phyloP scores from a whole-genome alignment of 2,113 vertebrate genomes.

The Hepsetus odoe region DNA sequence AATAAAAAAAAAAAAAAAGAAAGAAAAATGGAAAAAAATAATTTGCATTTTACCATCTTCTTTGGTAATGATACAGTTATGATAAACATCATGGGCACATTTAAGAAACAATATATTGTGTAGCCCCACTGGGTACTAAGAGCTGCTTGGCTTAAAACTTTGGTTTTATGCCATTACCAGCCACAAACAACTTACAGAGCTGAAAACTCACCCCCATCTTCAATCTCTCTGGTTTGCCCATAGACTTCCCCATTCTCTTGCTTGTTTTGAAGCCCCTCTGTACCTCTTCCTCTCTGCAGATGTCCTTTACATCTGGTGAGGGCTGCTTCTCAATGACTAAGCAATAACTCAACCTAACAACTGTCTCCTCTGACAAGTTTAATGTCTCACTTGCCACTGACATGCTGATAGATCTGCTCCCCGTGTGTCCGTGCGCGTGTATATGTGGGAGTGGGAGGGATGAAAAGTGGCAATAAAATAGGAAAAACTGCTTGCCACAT shows the following conservation, averaged over 20 bases:
- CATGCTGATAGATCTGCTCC: conserved; percentile 75
- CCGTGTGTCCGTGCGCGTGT: neutral
- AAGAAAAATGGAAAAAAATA: too few species aligned
- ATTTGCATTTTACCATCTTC: neutral
- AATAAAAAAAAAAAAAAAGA: too few species aligned
- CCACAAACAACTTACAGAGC: conserved; percentile 9
- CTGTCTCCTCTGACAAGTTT: conserved; percentile 84
- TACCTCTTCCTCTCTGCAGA: conserved; percentile 78
- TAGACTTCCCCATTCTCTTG: conserved; percentile 31
- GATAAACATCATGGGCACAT: neutral
- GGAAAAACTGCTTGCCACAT: neutral
- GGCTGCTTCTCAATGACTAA: conserved; percentile 74
- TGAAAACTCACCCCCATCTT: neutral
- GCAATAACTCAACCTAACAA: conserved; percentile 84
- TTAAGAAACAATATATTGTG: neutral
- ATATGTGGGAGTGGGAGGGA: neutral
- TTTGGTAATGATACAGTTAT: too few species aligned
- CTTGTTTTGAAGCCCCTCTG: conserved; percentile 78
- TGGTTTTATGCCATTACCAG: neutral
- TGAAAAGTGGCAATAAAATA: conserved; percentile 3
- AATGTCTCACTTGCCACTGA: conserved; percentile 79
- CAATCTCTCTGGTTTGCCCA: neutral
- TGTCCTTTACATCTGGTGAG: conserved; percentile 84
- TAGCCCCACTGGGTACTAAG: neutral
- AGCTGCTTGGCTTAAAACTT: neutral